Conservation (phyloP, 2,113 vertebrate species). For the Pteropus alecto region DNA sequence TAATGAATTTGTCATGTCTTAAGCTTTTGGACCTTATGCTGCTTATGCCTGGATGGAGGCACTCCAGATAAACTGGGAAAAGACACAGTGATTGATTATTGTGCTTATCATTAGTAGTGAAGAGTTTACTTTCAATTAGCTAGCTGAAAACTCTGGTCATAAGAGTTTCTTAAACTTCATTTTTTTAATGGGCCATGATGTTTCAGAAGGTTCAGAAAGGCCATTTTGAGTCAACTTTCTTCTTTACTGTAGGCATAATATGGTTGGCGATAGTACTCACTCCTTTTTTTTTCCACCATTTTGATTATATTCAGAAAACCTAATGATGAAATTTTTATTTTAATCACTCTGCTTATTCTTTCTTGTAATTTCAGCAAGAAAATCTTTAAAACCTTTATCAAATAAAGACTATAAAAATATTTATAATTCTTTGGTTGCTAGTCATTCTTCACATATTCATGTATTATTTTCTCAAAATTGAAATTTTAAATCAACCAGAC, state of each 20-base stretch:
- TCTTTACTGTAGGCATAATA: background rate
- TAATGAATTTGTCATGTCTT: slow-evolving; percentile 34
- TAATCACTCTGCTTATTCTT: background rate
- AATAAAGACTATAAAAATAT: background rate
- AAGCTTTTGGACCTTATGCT: background rate
- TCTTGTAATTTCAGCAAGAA: background rate
- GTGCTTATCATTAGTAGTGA: background rate
- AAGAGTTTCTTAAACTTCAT: background rate
- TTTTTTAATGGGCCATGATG: background rate
- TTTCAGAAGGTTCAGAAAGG: background rate
- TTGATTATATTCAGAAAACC: background rate
- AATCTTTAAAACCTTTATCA: background rate
- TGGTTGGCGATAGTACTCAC: background rate
- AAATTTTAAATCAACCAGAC: background rate
- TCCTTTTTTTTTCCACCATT: background rate
- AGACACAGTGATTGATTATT: background rate
- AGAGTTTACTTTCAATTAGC: background rate
- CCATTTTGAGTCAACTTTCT: background rate
- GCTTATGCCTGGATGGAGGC: background rate
- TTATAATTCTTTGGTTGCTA: background rate
- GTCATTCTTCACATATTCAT: background rate
- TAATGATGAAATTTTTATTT: background rate
- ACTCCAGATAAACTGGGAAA: background rate
- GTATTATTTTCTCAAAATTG: background rate
- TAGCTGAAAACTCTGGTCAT: background rate